Base-by-base conservation (phyloP, 2,113 vertebrate species). In the Platichthys stellatus region DNA sequence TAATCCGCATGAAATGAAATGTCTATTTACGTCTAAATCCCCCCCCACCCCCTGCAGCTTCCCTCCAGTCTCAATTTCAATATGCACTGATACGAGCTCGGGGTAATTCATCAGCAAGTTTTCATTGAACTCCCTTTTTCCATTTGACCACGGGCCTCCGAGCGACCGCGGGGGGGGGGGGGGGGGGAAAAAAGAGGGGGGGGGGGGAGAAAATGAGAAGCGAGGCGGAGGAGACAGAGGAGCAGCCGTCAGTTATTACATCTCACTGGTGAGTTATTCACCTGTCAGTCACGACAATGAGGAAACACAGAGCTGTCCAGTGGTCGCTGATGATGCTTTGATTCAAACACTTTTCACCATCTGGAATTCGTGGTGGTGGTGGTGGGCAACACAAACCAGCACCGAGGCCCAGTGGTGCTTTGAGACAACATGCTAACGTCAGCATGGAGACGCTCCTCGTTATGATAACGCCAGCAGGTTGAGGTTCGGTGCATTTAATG, bases 41-140 rank as follows among this genome's bases (percentile, higher is more conserved):
- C n/a, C 61, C n/a, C n/a, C 53, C 56, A 12, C 28, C 61, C 72
- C 47, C 69, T 15, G 68, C 3, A 58, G 24, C 28, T 24, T 57
- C 63, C 53, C 58, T 24, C 40, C 53, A 28, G 54, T 78, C 76
- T 85, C 63, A 1, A 17, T 69, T 74, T 62, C 83, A 88, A 79
- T 74, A 64, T 83, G 72, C 61, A 17, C 61, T 62, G 66, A 72
- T 79, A 62, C 47, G 69, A 86, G 76, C 51, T 59, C 1, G 2
- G 0, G 10, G 10, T 59, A 69, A 81, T 83, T 85, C 80, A 86
- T 90, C 81, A 81, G 57, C 45, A 21, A 24, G 51, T 82, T 86
- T 77, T 79, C 66, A 82, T 23, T 80, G 64, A 86, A 40, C 71
- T 87, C 80, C 80, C 67, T 82, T 87, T 88, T 88, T 84, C 79